phyloP scores from a whole-genome alignment of 2,797 vertebrate species.

The Phoeniculus purpureus region DNA sequence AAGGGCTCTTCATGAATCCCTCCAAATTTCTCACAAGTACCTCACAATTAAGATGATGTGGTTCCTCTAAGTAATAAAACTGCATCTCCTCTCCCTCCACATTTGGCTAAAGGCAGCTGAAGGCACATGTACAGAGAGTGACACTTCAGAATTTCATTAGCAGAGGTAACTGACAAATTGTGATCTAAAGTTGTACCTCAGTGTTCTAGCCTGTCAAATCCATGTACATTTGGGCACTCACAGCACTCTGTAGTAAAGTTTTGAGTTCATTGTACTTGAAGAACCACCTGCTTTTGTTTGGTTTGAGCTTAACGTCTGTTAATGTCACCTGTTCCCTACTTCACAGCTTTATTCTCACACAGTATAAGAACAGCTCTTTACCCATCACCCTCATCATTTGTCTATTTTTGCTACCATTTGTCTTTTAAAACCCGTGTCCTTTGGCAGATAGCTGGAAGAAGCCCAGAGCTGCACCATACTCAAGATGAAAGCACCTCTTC shows the following conservation, averaged over 20 bases:
- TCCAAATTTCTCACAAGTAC: background rate
- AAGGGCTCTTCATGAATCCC: background rate
- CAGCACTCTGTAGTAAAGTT: background rate
- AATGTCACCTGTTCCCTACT: background rate
- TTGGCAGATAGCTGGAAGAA: background rate
- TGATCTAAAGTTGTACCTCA: background rate
- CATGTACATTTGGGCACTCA: background rate
- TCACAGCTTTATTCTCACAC: background rate
- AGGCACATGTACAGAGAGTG: background rate
- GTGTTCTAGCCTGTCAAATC: background rate
- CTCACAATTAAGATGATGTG: background rate
- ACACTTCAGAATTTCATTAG: background rate
- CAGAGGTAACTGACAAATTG: background rate
- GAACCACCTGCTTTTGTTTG: background rate
- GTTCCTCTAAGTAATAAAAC: background rate
- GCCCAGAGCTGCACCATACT: background rate
- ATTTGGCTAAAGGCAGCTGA: background rate
- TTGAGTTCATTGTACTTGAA: background rate
- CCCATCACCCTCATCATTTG: background rate
- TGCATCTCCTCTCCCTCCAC: background rate
- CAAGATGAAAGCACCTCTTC: fast-evolving
- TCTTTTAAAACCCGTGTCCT: background rate
- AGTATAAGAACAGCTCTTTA: background rate
- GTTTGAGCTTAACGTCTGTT: background rate
- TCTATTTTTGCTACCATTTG: fast-evolving